Evolutionary conservation across 64 coral and sea anemone species (phyloP).

Genomic region (Acropora yongei): DNA sequence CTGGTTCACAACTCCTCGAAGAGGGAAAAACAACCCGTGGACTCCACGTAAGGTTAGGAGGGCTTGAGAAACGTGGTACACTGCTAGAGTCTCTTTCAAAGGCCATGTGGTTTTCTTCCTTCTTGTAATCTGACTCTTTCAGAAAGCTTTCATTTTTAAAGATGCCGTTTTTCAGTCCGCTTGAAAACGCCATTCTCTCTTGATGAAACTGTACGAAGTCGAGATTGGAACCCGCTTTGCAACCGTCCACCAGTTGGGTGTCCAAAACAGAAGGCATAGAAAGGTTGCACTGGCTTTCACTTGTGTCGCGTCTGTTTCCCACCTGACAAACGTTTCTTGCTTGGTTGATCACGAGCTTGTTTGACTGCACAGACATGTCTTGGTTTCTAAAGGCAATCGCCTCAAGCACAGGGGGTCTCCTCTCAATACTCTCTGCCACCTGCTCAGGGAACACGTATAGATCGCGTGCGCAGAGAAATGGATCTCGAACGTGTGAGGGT

Average conservation of each 20-base stretch:
- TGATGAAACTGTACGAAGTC: background rate
- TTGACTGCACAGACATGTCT: background rate
- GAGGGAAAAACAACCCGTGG: background rate
- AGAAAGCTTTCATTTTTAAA: conserved; percentile 20
- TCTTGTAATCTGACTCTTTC: conserved; percentile 7
- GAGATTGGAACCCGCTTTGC: conserved; percentile 6
- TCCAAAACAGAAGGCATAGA: conserved; percentile 38
- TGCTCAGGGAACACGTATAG: conserved; percentile 17
- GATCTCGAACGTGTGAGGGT: conserved; percentile 17
- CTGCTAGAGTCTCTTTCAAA: conserved; percentile 37
- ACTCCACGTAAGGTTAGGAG: conserved; percentile 18
- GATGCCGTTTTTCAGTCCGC: background rate
- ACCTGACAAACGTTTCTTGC: conserved; percentile 28
- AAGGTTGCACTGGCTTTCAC: conserved; percentile 41
- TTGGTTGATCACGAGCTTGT: conserved; percentile 38
- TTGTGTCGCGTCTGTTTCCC: background rate
- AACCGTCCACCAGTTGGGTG: conserved; percentile 20
- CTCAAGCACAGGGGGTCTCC: conserved; percentile 37
- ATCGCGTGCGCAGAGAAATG: conserved; percentile 39
- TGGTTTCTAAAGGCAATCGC: conserved; percentile 23
- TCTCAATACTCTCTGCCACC: conserved; percentile 18
- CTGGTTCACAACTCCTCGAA: background rate
- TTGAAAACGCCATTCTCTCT: background rate
- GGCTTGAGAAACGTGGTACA: conserved; percentile 33
- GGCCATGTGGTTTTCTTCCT: background rate